These are phyloP conservation scores for Andrena haemorrhoa DNA, from an alignment of 2,888 invertebrate genomes.

Conservation along the genomic window DNA sequence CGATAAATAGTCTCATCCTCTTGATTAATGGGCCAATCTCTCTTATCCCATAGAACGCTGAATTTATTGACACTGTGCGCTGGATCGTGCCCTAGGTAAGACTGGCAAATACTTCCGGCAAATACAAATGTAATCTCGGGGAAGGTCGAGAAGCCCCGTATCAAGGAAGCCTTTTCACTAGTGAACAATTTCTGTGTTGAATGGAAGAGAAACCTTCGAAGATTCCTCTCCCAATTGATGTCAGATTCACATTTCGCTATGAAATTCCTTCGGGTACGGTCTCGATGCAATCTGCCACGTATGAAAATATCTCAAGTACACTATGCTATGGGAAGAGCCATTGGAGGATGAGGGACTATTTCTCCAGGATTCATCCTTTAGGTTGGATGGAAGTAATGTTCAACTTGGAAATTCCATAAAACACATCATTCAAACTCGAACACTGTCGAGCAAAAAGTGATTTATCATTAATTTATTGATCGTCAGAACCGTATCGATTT, in stretches of 20 bases:
- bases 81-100: neutral
- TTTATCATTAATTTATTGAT: too few relatives aligned
- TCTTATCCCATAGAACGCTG: neutral
- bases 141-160: neutral
- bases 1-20: constrained; percentile 13
- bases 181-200: neutral
- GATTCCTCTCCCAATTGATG: neutral
- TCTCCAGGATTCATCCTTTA: neutral
- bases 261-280: neutral
- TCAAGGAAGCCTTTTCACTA: neutral
- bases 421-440: neutral
- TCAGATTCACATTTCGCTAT: neutral
- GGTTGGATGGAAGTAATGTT: neutral
- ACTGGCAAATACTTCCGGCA: neutral
- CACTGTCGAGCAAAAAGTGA: too few relatives aligned
- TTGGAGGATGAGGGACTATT: neutral
- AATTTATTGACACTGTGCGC: constrained; percentile 2
- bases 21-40: constrained; percentile 30
- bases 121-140: constrained; percentile 11
- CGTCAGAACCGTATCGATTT: too few relatives aligned
- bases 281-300: neutral
- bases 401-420: neutral
- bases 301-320: too few relatives aligned
- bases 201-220: constrained; percentile 15
- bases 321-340: too few relatives aligned